These are phyloP conservation scores for Muscina levida DNA, from an alignment of 2,888 invertebrate genomes.

Conservation along the genomic window DNA sequence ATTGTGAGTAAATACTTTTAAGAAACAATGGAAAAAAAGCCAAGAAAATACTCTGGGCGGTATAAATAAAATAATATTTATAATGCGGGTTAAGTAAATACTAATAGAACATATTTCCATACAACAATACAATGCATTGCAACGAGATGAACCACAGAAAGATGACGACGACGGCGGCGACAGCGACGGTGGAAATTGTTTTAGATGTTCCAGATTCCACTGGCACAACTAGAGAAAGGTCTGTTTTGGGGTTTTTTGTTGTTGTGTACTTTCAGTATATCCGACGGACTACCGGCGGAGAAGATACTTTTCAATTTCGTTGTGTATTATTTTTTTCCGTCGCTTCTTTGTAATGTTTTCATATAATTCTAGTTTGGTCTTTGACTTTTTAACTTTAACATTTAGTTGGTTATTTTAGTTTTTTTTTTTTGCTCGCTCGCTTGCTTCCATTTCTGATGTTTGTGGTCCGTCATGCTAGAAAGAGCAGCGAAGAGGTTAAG, in stretches of 20 bases:
- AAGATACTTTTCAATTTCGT: background rate
- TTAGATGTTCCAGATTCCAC: conserved; percentile 10
- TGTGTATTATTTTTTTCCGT: no score
- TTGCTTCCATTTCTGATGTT: background rate
- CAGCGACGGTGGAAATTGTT: no score
- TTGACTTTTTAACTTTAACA: conserved; percentile 4
- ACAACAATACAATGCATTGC: no score
- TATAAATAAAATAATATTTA: no score
- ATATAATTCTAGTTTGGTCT: background rate
- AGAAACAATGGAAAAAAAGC: no score
- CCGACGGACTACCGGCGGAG: background rate
- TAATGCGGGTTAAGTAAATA: conserved; percentile 28
- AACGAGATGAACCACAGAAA: no score
- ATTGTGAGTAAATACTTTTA: no score
- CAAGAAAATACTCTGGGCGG: no score
- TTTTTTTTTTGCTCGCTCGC: conserved; percentile 14
- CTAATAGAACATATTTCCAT: background rate
- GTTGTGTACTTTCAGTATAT: background rate
- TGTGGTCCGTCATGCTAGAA: conserved; percentile 54
- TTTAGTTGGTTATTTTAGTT: background rate
- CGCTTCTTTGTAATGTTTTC: background rate
- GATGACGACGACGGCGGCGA: no score
- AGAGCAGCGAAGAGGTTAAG: conserved; percentile 59
- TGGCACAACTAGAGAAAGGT: conserved; percentile 10
- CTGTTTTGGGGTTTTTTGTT: no score